Evolutionary conservation across 1,140 invertebrate genomes (phyloP).

Genomic region (Sipha flava): DNA sequence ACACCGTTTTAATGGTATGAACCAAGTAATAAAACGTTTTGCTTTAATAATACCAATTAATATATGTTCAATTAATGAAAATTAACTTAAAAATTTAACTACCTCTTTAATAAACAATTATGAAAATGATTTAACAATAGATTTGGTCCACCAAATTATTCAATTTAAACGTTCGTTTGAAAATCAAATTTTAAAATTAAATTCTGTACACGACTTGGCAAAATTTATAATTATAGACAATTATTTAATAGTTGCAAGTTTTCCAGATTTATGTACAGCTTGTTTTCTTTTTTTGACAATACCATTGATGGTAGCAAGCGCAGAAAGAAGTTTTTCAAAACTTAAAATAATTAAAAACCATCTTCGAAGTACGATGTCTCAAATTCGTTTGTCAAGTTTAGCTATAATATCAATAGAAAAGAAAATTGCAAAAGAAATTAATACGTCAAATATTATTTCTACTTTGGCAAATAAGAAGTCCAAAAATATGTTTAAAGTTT

Average conservation of each 20-base stretch:
- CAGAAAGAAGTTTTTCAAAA: too few relatives aligned
- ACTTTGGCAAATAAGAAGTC: background rate
- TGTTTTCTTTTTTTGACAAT: conserved; percentile 15
- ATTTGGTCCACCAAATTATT: background rate
- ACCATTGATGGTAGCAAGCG: background rate
- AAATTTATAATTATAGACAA: conserved; percentile 5
- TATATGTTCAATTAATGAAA: background rate
- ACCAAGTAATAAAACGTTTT: too few relatives aligned
- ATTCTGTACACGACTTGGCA: background rate
- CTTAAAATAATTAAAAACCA: too few relatives aligned
- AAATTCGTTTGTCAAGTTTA: background rate
- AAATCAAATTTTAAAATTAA: conserved; percentile 4
- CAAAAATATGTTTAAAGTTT: background rate
- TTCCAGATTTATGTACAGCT: conserved; percentile 11
- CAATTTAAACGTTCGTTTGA: conserved; percentile 5
- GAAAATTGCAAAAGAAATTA: background rate
- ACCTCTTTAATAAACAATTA: background rate
- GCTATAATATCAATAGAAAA: too few relatives aligned
- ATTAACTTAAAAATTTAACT: background rate
- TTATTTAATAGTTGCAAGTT: conserved; percentile 8
- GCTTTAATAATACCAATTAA: too few relatives aligned
- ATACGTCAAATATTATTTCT: background rate
- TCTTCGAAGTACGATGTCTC: background rate
- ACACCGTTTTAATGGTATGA: background rate
- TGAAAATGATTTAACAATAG: conserved; percentile 1